phyloP scores from a whole-genome alignment of 53 echinoderm and acorn worm genomes.

The Arbacia lixula region DNA sequence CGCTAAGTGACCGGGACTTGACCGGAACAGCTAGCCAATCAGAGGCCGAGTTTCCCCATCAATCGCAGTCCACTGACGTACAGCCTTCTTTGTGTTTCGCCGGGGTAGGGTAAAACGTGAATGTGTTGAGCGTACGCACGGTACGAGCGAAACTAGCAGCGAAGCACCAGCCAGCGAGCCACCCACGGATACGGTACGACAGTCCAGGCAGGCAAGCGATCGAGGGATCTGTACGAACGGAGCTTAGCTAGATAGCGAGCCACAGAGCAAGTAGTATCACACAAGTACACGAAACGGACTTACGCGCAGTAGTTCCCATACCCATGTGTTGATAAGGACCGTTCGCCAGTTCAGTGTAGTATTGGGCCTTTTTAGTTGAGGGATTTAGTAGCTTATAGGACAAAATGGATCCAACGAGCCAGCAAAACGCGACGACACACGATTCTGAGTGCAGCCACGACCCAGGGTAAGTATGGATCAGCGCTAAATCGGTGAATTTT shows the following conservation, averaged over 20 bases:
- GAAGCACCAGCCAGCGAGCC: neutral
- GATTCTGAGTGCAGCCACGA: slow-evolving; percentile 43
- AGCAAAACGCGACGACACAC: slow-evolving; percentile 59
- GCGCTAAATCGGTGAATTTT: slow-evolving; percentile 7
- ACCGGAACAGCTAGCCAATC: slow-evolving; percentile 51
- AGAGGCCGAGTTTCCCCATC: slow-evolving; percentile 19
- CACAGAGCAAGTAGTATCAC: no score
- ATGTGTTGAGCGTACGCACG: slow-evolving; percentile 27
- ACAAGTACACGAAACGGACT: no score
- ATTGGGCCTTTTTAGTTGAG: slow-evolving; percentile 58
- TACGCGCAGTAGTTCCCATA: slow-evolving; percentile 58
- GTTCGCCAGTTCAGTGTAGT: slow-evolving; percentile 55
- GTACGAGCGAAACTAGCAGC: no score
- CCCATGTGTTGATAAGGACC: slow-evolving; percentile 56
- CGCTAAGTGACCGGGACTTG: slow-evolving; percentile 62
- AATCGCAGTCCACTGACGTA: slow-evolving; percentile 56
- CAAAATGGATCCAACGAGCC: slow-evolving; percentile 58
- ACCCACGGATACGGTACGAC: slow-evolving; percentile 30
- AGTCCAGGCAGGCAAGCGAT: slow-evolving; percentile 12
- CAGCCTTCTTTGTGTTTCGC: slow-evolving; percentile 55
- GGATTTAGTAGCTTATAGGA: slow-evolving; percentile 58
- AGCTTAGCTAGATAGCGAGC: no score
- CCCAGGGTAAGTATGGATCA: slow-evolving; percentile 57
- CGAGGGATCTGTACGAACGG: neutral
- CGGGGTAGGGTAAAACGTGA: slow-evolving; percentile 34